A percentile compares a stretch with the other conserved stretches of the same genome.
phyloP scores from a whole-genome alignment of 2,797 vertebrate species.

The Carcharodon carcharias region DNA sequence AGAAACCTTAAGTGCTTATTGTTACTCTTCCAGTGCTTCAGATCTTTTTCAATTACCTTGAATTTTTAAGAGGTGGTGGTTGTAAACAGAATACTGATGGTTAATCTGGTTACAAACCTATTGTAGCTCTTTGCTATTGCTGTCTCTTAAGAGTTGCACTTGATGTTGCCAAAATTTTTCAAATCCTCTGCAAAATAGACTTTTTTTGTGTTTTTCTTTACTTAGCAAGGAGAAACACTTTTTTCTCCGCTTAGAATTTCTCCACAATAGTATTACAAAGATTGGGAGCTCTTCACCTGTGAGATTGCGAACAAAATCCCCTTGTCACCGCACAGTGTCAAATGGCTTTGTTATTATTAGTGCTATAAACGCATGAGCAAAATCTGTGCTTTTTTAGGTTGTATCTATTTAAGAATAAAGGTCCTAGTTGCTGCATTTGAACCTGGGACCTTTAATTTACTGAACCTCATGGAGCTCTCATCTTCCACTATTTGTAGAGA shows the following conservation, averaged over 20 bases:
- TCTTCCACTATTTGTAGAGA: not conserved
- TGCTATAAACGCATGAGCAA: not conserved
- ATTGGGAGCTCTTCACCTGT: not conserved
- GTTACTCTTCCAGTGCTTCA: not conserved
- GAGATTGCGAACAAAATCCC: not conserved
- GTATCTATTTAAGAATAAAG: not conserved
- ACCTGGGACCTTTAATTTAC: not conserved
- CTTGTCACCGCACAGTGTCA: not conserved
- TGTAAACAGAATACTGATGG: not conserved
- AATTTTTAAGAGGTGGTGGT: not conserved
- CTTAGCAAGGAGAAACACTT: not conserved
- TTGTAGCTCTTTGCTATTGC: not conserved
- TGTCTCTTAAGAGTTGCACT: not conserved
- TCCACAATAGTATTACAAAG: not conserved
- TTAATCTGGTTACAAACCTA: not conserved
- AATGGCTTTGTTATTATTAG: not conserved
- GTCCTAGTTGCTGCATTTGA: not conserved
- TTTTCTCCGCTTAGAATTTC: not conserved
- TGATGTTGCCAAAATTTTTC: not conserved
- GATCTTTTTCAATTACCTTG: not conserved
- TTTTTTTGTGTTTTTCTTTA: not conserved
- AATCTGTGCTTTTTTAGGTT: not conserved
- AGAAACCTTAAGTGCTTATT: not conserved
- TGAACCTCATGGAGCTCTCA: not conserved
- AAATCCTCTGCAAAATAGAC: not conserved